A percentile compares a stretch with the other conserved stretches of the same genome.
These are phyloP conservation scores for Noctua fimbriata DNA, from an alignment of 2,888 invertebrate genomes.

Conservation along the genomic window DNA sequence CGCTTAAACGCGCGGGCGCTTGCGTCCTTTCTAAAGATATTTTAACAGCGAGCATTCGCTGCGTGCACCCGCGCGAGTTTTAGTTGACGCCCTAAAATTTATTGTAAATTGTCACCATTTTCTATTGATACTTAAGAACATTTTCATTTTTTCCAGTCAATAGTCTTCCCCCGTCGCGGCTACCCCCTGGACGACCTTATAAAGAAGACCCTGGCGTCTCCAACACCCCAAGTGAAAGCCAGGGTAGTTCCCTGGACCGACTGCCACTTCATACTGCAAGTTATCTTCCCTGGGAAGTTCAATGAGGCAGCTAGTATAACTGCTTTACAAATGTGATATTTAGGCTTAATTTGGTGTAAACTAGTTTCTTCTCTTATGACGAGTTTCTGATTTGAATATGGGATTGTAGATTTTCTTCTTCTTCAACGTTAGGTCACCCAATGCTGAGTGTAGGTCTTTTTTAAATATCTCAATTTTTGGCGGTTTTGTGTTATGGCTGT, in stretches of 20 bases:
- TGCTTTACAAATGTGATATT: constrained; percentile 62
- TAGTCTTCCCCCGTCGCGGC: constrained; percentile 83
- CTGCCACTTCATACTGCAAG: constrained; percentile 76
- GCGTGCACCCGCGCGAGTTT: not conserved
- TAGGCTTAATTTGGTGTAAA: constrained; percentile 27
- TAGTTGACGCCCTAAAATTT: not conserved
- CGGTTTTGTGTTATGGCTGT: too few relatives aligned
- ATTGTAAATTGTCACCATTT: not conserved
- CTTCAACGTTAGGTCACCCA: not conserved
- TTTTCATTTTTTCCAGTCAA: constrained; percentile 73
- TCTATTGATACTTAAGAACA: not conserved
- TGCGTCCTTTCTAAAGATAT: not conserved
- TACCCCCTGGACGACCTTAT: constrained; percentile 82
- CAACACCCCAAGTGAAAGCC: constrained; percentile 76
- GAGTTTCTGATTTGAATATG: not conserved
- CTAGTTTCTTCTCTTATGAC: not conserved
- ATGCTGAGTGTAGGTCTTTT: not conserved
- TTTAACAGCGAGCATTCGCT: not conserved
- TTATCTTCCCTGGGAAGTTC: constrained; percentile 74
- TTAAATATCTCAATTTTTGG: not conserved
- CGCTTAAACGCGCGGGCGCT: not conserved
- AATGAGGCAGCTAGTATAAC: not conserved
- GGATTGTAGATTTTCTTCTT: not conserved
- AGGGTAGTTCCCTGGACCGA: constrained; percentile 83
- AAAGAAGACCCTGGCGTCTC: constrained; percentile 75